Evolutionary conservation across 2,888 invertebrate species (phyloP).

Genomic region (Noctuana brunneofusca): DNA sequence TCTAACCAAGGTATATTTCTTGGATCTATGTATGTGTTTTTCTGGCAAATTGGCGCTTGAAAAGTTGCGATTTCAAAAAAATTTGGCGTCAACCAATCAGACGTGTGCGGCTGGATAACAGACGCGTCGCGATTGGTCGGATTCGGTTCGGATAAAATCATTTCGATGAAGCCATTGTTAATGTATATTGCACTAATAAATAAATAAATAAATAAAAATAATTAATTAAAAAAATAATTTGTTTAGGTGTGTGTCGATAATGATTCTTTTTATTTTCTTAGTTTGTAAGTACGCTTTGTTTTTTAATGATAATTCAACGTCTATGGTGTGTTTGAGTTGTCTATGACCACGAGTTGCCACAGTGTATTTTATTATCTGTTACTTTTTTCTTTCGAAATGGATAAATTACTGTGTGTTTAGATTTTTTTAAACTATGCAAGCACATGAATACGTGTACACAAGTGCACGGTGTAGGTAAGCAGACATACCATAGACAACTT

Average conservation of each 20-base stretch:
- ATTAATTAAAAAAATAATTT: slow-evolving; percentile 46
- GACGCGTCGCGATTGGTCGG: slow-evolving; percentile 9
- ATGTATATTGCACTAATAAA: slow-evolving; percentile 57
- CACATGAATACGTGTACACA: background rate
- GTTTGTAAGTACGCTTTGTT: slow-evolving; percentile 69
- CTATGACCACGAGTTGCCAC: slow-evolving; percentile 4
- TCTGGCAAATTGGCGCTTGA: background rate
- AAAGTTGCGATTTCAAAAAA: background rate
- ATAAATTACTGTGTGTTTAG: background rate
- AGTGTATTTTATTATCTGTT: slow-evolving; percentile 16
- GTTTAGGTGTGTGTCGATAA: slow-evolving; percentile 58
- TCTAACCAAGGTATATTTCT: no score
- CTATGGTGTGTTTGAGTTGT: slow-evolving; percentile 42
- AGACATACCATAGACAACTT: slow-evolving; percentile 33
- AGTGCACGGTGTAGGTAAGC: no score
- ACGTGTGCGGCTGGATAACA: background rate
- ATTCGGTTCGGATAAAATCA: slow-evolving; percentile 43
- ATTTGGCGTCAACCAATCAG: slow-evolving; percentile 6
- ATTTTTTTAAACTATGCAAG: background rate
- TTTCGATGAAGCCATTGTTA: slow-evolving; percentile 41
- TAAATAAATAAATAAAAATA: slow-evolving; percentile 42
- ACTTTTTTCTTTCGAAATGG: slow-evolving; percentile 4
- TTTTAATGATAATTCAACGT: slow-evolving; percentile 51
- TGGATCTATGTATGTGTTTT: slow-evolving; percentile 10
- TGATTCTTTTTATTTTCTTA: slow-evolving; percentile 64